Base-by-base conservation (phyloP, 2,113 vertebrate genomes). In the Percopsis transmontana region DNA sequence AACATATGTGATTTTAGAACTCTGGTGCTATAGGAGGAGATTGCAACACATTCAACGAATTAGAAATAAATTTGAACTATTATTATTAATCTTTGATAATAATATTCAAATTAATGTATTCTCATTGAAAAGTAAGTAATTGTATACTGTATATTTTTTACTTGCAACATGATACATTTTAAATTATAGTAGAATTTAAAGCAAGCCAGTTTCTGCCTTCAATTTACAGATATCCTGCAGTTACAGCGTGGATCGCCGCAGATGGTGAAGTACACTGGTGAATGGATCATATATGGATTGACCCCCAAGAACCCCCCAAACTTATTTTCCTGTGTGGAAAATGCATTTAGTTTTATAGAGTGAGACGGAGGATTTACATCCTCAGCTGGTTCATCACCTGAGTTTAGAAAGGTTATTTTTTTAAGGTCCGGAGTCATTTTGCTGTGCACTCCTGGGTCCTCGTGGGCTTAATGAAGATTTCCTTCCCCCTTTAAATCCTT, bases 401-500 rank as follows among this genome's bases (percentile, higher is more conserved):
- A 73, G 23, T 78, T 75, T 58, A 70, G 65, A 44, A 10, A 44
- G 45, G 40, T 60, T n/a, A n/a, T 79, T 39, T 69, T 27, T 33
- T 7, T 33, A 33, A 40, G 54, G 42, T 39, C 20, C 18, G 57
- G 13, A 62, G 64, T 53, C 51, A 48, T 81, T 80, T 55, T 65
- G 58, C 27, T 76, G 45, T 68, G 68, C 51, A 23, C 68, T 47
- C 40, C 45, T 63, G 15, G 74, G 70, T 81, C 78, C 79, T 87
- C 65, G 60, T 50, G 70, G 74, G 58, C 68, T 66, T 81, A 84
- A 91, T 66, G 83, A 88, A 88, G 75, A 88, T 82, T 67, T 87
- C 50, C 66, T 68, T 82, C 78, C 66, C 48, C 82, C 68, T 85
- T 87, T 83, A 88, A 87, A 77, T 87, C 70, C 58, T 47, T 86